phyloP scores from a whole-genome alignment of 30 jellyfish, hydroid and myxozoan genomes.

The Hydractinia symbiolongicarpus region DNA sequence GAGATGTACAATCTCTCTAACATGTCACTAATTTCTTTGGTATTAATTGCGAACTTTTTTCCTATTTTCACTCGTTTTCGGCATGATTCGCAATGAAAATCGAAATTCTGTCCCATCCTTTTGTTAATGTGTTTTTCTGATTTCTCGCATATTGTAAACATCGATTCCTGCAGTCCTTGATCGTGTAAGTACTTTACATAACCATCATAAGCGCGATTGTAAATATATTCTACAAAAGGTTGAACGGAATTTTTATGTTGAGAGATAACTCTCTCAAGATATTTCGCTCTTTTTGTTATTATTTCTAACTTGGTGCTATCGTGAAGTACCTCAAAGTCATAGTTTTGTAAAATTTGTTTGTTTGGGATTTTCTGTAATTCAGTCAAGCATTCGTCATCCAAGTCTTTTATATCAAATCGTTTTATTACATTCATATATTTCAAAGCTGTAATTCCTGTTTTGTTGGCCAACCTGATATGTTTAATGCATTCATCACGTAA shows the following conservation, averaged over 20 bases:
- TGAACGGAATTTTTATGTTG: background rate
- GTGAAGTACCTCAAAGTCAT: slow-evolving; percentile 19
- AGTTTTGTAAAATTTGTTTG: slow-evolving; percentile 5
- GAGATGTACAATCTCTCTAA: slow-evolving; percentile 6
- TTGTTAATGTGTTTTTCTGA: slow-evolving; percentile 24
- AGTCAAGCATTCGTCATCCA: slow-evolving; percentile 31
- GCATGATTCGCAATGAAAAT: slow-evolving; percentile 30
- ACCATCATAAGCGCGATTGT: slow-evolving; percentile 22
- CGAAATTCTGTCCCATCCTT: slow-evolving; percentile 32
- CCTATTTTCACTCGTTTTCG: slow-evolving; percentile 23
- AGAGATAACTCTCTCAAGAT: slow-evolving; percentile 5
- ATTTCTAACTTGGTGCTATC: slow-evolving; percentile 17
- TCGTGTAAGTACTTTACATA: slow-evolving; percentile 14
- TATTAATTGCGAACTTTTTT: slow-evolving; percentile 24
- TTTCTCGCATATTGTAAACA: slow-evolving; percentile 25
- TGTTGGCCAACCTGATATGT: slow-evolving; percentile 28
- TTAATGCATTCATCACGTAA: slow-evolving; percentile 22
- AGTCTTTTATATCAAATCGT: slow-evolving; percentile 16
- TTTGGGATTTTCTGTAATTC: slow-evolving; percentile 14
- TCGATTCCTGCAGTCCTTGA: slow-evolving; percentile 49
- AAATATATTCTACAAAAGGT: slow-evolving; percentile 23
- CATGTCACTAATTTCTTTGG: slow-evolving; percentile 25
- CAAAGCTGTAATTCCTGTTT: slow-evolving; percentile 32
- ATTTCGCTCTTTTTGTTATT: slow-evolving; percentile 21
- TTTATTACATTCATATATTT: slow-evolving; percentile 27